Base-by-base conservation (phyloP, 2,888 invertebrate species). In the Pseudococcus jackbeardsleyi region DNA sequence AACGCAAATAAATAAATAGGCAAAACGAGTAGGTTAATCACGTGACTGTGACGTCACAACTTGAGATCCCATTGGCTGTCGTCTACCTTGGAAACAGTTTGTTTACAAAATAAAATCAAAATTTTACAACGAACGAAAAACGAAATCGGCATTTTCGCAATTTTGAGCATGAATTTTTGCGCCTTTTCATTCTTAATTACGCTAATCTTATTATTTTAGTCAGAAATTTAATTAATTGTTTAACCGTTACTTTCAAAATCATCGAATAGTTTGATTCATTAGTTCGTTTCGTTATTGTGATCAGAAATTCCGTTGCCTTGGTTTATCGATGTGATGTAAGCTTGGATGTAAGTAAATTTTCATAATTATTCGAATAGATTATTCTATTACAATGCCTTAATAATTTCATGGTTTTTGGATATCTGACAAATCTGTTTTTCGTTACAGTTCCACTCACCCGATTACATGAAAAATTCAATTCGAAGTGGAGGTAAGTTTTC, bases 81-180 rank as follows among this genome's bases (percentile, higher is more conserved):
- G 79, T 82, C 79, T 22, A 82, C 79, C 79, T 82, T 82, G 79
- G 46, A 72, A 86, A 86, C 86, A 86, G 68, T 72, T 86, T 86
- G 86, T 86, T 86, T 86, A 48, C 22, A 39, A 72, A 86, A 39
- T 4, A 64, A 64, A 85, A 26, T 54, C 33, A 12, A 64, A 64
- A 22, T 46, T 59, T 64, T 85, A 59, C 42, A 64, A 86, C 64
- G 46, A 68, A n/a, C 12, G 42, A 42, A 42, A 42, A 42, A 42
- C 42, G 7, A 42, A 42, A 42, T 86, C 68, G 72, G 19, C 26
- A 19, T 72, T 72, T 33, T 72, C 22, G 46, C 39, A 68, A 17
- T 72, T 86, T 22, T 0, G 48, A 26, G 39, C 26, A 42, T 15
- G 50, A 42, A 86, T 12, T 86, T 68, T 42, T 86, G 39, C 48